Base-by-base conservation (phyloP, 2,888 invertebrate species). In the Agrotis puta region DNA sequence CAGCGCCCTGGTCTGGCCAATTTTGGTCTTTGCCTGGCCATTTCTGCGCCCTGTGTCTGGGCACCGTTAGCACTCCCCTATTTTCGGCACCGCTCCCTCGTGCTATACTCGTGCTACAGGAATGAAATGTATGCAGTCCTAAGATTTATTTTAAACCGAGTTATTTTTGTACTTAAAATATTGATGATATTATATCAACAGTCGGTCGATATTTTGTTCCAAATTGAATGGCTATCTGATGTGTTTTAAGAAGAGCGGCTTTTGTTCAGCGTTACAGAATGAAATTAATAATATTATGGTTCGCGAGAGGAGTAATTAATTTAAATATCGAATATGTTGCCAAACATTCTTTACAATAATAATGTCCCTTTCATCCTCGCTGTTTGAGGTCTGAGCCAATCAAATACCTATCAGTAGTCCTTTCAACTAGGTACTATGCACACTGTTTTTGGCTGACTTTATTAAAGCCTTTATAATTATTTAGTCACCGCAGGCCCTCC, bases 271-370 rank as follows among this genome's bases (percentile, higher is more conserved):
- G 18, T 20, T 14, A 53, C n/a, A 47, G 3, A 0, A 20, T 24
- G 20, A 39, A 43, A 39, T n/a, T n/a, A n/a, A n/a, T 39, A 39
- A 45, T 61, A 50, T 75, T 61, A 45, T 67, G 48, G n/a, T n/a
- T 33, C 22, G 47, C n/a, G 14, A 63, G 22, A 54, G n/a, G 24
- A 53, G 16, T 22, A 20, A 24, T 13, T n/a, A 63, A 56, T 18
- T 27, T 50, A 20, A 72, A 18, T 54, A 59, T 47, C 33, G 39
- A 58, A 54, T 59, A 20, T 77, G 43, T 63, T 27, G n/a, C 9
- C 22, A 50, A 43, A 53, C 39, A n/a, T 27, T 78, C 51, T 59
- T 51, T 11, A 54, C 14, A 54, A 51, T 62, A 70, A 47, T 45
- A 45, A 33, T 16, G 9, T 45, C 9, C 18, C 14, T 54, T 27